Conservation (phyloP, 23 tunicate species). For the Trididemnum nubilum region DNA sequence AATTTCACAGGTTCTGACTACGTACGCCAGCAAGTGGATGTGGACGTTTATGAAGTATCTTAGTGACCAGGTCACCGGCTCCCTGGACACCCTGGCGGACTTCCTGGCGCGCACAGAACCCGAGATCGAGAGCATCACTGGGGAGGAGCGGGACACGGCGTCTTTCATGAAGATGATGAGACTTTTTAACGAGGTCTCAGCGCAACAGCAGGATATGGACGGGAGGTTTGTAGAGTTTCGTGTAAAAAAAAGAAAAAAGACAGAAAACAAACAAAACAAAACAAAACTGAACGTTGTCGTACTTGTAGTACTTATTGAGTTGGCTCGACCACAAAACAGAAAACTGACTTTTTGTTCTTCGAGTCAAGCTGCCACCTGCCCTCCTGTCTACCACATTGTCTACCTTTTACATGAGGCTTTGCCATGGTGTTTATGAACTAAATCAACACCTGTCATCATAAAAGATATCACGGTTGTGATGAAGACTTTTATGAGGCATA, state of each 20-base stretch:
- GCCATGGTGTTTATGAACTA: no score
- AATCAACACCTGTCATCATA: no score
- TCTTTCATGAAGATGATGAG: conserved; percentile 98
- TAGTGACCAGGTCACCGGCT: conserved; percentile 81
- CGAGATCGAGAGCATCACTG: conserved; percentile 93
- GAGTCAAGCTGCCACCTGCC: no score
- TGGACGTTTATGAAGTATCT: conserved; percentile 88
- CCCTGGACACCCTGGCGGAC: conserved; percentile 80
- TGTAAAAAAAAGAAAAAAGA: neutral
- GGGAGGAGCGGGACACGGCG: conserved; percentile 87
- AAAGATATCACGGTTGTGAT: no score
- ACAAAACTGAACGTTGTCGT: no score
- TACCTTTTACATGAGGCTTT: no score
- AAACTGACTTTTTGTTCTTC: no score
- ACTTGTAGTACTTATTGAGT: no score
- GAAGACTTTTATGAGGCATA: no score
- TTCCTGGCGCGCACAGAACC: conserved; percentile 94
- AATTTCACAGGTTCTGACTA: conserved; percentile 72
- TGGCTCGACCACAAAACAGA: no score
- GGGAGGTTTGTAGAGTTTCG: conserved; percentile 53
- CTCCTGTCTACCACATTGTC: no score
- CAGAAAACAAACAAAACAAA: no score
- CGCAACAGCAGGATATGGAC: conserved; percentile 95
- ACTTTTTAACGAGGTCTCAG: conserved; percentile 88
- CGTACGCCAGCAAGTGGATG: conserved; percentile 97